phyloP scores from a whole-genome alignment of 2,888 invertebrate species.

The Xestoiulus laeticollis region DNA sequence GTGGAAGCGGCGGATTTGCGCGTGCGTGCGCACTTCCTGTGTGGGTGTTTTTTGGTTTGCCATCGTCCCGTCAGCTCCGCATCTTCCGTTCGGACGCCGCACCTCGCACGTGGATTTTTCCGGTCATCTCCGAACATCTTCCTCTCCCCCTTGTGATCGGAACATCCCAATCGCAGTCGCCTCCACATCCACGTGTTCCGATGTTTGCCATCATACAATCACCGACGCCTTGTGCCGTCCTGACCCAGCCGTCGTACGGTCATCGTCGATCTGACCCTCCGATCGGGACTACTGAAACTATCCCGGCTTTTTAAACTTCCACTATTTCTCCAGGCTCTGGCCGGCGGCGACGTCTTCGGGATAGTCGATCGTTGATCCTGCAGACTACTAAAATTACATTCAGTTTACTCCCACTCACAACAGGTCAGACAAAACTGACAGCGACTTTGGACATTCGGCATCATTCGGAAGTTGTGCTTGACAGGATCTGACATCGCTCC shows the following conservation, averaged over 20 bases:
- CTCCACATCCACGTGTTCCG: not conserved
- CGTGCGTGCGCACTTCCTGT: constrained; percentile 24
- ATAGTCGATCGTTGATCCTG: not conserved
- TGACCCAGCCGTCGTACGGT: not conserved
- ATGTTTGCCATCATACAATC: not conserved
- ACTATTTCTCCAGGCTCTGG: not conserved
- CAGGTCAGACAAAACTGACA: not conserved
- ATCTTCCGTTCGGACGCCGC: not conserved
- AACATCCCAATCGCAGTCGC: not conserved
- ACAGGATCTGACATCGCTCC: too few relatives aligned
- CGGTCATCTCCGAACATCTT: not conserved
- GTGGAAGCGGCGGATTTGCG: not conserved
- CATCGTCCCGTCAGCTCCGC: not conserved
- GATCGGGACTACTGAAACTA: not conserved
- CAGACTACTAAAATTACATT: too few relatives aligned
- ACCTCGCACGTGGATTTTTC: not conserved
- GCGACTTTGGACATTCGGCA: not conserved
- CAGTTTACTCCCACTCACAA: too few relatives aligned
- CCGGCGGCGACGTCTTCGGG: not conserved
- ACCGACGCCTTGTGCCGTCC: not conserved
- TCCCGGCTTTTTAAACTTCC: too few relatives aligned
- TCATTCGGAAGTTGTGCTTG: not conserved
- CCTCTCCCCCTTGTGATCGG: not conserved
- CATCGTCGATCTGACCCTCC: not conserved
- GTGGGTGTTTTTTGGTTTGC: not conserved